Evolutionary conservation across 2,888 invertebrate genomes (phyloP), one percentile per base, ranked within the genome.

Genomic region (Drosophila siamana): DNA sequence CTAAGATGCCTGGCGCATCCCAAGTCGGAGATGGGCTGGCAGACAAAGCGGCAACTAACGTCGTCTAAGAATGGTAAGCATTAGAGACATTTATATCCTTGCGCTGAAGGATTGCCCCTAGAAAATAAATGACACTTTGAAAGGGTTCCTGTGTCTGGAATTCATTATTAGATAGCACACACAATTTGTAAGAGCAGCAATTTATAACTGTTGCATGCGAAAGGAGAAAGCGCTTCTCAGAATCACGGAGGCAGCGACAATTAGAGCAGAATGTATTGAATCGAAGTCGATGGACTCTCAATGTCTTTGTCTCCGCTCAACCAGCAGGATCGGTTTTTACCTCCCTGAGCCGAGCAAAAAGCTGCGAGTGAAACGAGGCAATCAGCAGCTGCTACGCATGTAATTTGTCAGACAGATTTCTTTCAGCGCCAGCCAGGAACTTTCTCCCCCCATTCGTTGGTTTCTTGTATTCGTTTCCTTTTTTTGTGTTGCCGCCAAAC

Each of bases 321-420:
- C 73, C 60, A 44, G 66, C 60, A 80, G 77, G 77, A 83, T 70
- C 74, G 57, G 57, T 80, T 79, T 40, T 54, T n/a, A 3, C n/a
- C 33, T 33, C n/a, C 33, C 15, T 44, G 9, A 30, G 24, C 33
- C 62, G 73, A 48, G 52, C 43, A 71, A 50, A 59, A 64, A 4
- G 26, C 5, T 64, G 66, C 63, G 51, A 40, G 41, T 44, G 56
- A 66, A 66, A 59, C 57, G 52, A 57, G 83, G 80, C 77, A 68
- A 69, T 82, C 81, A 81, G 63, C 85, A 84, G 72, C 78, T 84
- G 81, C 66, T 82, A 74, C 65, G 71, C 83, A 70, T 86, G 74
- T 82, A 88, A 88, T 86, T 88, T 83, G 86, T 86, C 88, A 82
- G 88, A 85, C 75, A 85, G 86, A 83, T 83, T 87, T 78, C 82